Evolutionary conservation across 2,888 invertebrate genomes (phyloP).

Genomic region (Drosophila seclusa): DNA sequence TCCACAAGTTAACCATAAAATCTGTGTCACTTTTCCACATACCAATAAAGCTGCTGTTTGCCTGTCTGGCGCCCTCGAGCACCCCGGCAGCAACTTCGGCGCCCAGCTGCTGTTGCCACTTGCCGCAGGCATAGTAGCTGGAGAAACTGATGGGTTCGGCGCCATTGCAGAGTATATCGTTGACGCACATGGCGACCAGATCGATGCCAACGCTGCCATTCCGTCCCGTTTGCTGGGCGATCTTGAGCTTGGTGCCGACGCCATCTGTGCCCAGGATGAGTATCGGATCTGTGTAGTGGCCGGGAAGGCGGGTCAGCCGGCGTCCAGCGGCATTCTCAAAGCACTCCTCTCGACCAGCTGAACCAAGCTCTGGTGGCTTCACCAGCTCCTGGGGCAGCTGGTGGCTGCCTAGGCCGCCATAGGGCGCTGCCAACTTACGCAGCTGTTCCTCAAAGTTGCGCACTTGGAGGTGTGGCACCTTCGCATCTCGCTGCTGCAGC

Average conservation of each 20-base stretch:
- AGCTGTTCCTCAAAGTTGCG: conserved; percentile 89
- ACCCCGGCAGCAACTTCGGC: conserved; percentile 86
- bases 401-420: conserved; percentile 64
- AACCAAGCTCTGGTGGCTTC: conserved; percentile 27
- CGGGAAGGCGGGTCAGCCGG: conserved; percentile 83
- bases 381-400: conserved; percentile 47
- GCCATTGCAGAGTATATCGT: conserved; percentile 98
- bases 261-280: conserved; percentile 98
- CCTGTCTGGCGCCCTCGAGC: conserved; percentile 92
- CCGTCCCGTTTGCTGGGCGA: conserved; percentile 91
- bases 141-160: conserved; percentile 98
- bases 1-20: background rate
- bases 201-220: conserved; percentile 96
- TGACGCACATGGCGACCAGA: conserved; percentile 99
- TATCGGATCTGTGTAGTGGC: conserved; percentile 89
- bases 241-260: conserved; percentile 98
- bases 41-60: conserved; percentile 95
- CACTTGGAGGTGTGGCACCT: conserved; percentile 85
- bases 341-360: conserved; percentile 64
- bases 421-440: conserved; percentile 84
- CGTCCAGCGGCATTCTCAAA: conserved; percentile 72
- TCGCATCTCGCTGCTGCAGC: conserved; percentile 65
- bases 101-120: conserved; percentile 90
- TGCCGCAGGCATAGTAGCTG: conserved; percentile 96
- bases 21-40: conserved; percentile 61